phyloP scores from a whole-genome alignment of 2,888 invertebrate genomes.

The Serrognathus titanus region DNA sequence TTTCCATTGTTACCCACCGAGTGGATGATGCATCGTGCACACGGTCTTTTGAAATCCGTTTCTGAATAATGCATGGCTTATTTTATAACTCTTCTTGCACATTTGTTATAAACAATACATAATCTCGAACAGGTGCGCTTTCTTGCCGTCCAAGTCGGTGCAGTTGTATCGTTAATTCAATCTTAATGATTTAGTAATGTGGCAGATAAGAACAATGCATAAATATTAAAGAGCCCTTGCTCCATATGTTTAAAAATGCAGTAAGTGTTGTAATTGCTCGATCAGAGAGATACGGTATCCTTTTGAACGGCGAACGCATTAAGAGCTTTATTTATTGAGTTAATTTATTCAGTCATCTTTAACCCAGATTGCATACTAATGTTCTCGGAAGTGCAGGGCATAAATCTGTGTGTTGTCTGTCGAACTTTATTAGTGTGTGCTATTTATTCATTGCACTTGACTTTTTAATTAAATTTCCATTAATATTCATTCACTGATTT shows the following conservation, averaged over 20 bases:
- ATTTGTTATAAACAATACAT: conserved; percentile 3
- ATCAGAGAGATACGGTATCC: background rate
- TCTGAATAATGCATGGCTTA: background rate
- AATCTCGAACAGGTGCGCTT: background rate
- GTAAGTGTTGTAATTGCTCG: background rate
- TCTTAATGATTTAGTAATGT: background rate
- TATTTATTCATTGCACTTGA: background rate
- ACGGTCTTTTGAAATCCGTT: background rate
- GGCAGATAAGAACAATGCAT: background rate
- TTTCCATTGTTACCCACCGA: background rate
- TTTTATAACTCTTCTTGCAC: conserved; percentile 1
- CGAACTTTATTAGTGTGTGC: background rate
- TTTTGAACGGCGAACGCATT: background rate
- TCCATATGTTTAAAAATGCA: background rate
- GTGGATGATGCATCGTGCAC: background rate
- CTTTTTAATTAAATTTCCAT: background rate
- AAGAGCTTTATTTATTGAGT: background rate
- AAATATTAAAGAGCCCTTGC: background rate
- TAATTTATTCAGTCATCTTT: background rate
- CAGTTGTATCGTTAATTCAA: background rate
- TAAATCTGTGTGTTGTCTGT: background rate
- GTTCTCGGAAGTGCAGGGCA: background rate
- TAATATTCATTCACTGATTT: background rate
- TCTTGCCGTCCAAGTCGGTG: background rate
- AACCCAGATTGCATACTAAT: background rate